Evolutionary conservation across 2,888 invertebrate species (phyloP).

Genomic region (Agriopis leucophaearia): DNA sequence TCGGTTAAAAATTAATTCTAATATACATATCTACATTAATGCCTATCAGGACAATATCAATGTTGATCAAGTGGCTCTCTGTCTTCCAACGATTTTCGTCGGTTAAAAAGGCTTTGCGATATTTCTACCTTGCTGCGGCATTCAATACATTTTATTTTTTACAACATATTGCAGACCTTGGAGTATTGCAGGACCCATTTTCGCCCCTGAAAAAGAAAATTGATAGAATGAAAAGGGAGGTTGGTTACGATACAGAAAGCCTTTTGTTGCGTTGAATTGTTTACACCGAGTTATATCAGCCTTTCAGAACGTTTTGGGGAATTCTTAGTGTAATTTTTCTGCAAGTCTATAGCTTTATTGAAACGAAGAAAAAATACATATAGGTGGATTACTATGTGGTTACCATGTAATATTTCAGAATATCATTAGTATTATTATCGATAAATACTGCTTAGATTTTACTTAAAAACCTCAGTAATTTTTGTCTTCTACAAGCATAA

Average conservation of each 20-base stretch:
- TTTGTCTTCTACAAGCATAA: too few species aligned
- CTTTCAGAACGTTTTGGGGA: neutral
- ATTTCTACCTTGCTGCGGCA: neutral
- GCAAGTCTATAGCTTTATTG: neutral
- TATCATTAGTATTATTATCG: too few species aligned
- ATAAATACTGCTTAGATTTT: too few species aligned
- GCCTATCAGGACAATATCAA: too few species aligned
- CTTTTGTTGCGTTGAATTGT: slow-evolving; percentile 17
- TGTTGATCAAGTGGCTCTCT: neutral
- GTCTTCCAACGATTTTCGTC: too few species aligned
- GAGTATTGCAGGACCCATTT: slow-evolving; percentile 6
- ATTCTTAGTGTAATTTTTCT: neutral
- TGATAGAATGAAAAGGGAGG: slow-evolving; percentile 14
- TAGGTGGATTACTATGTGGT: too few species aligned
- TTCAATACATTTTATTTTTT: slow-evolving; percentile 21
- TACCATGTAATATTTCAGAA: too few species aligned
- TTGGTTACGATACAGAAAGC: neutral
- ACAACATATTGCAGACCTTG: slow-evolving; percentile 16
- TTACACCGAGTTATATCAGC: slow-evolving; percentile 4
- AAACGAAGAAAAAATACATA: neutral
- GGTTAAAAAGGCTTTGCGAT: neutral
- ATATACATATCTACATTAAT: too few species aligned
- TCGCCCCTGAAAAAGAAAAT: slow-evolving; percentile 16
- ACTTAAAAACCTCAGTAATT: too few species aligned
- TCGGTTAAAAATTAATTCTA: too few species aligned